Evolutionary conservation across 2,113 vertebrate genomes (phyloP).

Genomic region (Tyto alba): DNA sequence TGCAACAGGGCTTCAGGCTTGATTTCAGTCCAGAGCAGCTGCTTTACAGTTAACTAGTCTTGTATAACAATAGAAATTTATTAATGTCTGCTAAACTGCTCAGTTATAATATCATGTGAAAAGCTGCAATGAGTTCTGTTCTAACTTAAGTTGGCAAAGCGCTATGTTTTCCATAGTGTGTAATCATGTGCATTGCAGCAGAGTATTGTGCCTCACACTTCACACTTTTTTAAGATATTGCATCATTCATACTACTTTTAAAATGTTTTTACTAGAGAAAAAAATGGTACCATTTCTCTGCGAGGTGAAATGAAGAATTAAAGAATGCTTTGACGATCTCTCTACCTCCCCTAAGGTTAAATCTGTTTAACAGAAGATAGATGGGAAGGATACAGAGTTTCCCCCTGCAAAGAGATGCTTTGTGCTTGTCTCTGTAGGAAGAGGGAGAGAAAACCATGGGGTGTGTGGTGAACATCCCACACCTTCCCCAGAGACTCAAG

Average conservation of each 20-base stretch:
- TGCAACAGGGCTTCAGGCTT: background rate
- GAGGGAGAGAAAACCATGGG: background rate
- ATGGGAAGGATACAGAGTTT: background rate
- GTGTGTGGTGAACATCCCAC: background rate
- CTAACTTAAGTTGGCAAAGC: background rate
- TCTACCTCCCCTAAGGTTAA: background rate
- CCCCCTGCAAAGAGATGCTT: background rate
- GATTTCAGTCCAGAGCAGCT: background rate
- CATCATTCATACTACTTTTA: rapidly evolving
- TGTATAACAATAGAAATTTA: background rate
- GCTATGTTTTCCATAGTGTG: rapidly evolving
- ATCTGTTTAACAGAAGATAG: background rate
- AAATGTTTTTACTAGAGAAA: background rate
- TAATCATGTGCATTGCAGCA: background rate
- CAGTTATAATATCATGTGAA: background rate
- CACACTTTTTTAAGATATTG: background rate
- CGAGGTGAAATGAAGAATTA: background rate
- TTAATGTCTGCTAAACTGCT: background rate
- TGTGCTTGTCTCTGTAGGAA: rapidly evolving
- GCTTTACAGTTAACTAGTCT: background rate
- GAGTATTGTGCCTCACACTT: background rate
- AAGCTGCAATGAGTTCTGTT: background rate
- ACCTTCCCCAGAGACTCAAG: background rate
- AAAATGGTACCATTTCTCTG: background rate
- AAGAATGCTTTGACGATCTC: background rate